These are phyloP conservation scores for Cottus gobio DNA, from an alignment of 2,113 vertebrate genomes.

Conservation along the genomic window DNA sequence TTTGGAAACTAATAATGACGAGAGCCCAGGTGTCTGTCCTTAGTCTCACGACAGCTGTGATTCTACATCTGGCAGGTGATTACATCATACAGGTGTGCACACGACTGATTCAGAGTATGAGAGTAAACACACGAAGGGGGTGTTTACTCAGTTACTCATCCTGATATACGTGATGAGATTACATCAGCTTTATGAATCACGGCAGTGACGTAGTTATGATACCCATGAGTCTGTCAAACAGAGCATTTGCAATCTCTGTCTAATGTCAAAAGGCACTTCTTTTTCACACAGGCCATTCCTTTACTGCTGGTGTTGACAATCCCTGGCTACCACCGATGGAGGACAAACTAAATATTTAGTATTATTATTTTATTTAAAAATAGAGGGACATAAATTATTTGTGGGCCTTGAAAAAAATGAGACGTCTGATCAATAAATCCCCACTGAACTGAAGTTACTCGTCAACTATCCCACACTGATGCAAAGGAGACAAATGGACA, in stretches of 20 bases:
- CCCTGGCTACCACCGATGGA: neutral
- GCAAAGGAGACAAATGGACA: neutral
- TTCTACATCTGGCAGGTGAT: neutral
- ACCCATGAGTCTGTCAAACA: neutral
- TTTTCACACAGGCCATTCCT: neutral
- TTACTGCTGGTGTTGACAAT: neutral
- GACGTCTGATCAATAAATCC: neutral
- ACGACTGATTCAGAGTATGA: slow-evolving; percentile 45
- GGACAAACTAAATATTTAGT: neutral
- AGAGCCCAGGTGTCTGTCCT: slow-evolving; percentile 27
- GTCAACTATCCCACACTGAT: neutral
- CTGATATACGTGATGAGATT: neutral
- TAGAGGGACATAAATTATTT: neutral
- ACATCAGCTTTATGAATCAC: slow-evolving; percentile 22
- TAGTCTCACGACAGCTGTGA: slow-evolving; percentile 18
- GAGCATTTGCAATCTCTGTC: neutral
- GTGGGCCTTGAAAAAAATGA: neutral
- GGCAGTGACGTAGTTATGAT: slow-evolving; percentile 6
- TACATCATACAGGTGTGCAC: slow-evolving; percentile 59
- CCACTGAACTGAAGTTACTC: neutral
- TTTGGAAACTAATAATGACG: neutral
- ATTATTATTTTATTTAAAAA: neutral
- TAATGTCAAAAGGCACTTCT: neutral
- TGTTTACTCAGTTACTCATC: slow-evolving; percentile 11
- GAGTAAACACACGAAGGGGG: neutral